Percentiles rank a stretch among this genome's conserved stretches.
These are phyloP conservation scores for Thymelicus lineola DNA, from an alignment of 2,888 invertebrate species.

Conservation along the genomic window DNA sequence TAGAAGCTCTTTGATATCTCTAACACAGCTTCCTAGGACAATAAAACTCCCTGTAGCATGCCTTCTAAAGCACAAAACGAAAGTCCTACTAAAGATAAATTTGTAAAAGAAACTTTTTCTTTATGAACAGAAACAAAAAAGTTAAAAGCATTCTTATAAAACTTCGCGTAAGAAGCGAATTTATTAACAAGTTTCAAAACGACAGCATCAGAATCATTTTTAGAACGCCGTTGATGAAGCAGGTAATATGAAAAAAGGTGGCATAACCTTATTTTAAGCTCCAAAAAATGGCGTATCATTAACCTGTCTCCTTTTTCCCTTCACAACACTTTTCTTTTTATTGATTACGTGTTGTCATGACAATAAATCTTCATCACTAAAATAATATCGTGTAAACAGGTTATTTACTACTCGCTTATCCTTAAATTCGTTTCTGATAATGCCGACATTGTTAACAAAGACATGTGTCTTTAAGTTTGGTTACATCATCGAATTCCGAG, in stretches of 20 bases:
- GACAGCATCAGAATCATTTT: neutral
- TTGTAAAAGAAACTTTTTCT: neutral
- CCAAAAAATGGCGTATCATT: constrained; percentile 37
- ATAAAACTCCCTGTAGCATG: no score
- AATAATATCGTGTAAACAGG: constrained; percentile 3
- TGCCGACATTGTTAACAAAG: constrained; percentile 27
- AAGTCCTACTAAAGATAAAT: neutral
- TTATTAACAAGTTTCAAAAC: constrained; percentile 7
- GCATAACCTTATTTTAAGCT: constrained; percentile 28
- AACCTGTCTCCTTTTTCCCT: constrained; percentile 25
- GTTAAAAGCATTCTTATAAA: constrained; percentile 4
- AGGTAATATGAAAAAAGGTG: constrained; percentile 29
- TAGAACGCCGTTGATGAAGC: constrained; percentile 17
- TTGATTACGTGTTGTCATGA: constrained; percentile 30
- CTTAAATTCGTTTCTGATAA: constrained; percentile 24
- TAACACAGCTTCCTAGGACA: no score
- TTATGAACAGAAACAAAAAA: neutral
- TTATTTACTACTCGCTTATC: constrained; percentile 19
- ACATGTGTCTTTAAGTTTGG: constrained; percentile 17
- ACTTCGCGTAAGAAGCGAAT: neutral
- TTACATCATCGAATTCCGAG: constrained; percentile 33
- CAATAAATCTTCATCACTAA: constrained; percentile 32
- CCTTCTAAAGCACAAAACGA: neutral
- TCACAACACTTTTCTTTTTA: constrained; percentile 22
- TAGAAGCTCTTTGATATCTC: no score